These are phyloP conservation scores for Nasonia longicornis DNA, from an alignment of 1,140 invertebrate genomes.

Conservation along the genomic window DNA sequence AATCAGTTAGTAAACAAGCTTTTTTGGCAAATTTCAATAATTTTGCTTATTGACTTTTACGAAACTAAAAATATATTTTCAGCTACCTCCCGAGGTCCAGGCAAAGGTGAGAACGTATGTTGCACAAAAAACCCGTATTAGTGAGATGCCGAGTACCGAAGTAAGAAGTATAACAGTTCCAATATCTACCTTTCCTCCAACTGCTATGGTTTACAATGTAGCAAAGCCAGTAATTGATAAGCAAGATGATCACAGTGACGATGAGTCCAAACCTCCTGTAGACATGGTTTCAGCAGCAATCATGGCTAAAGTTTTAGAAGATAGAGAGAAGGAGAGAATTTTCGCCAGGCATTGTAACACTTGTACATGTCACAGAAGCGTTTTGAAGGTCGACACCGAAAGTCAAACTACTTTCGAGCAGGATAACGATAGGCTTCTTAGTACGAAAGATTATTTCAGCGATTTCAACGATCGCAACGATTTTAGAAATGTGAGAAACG, in stretches of 20 bases:
- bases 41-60: background rate
- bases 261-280: slow-evolving; percentile 70
- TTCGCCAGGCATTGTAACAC: slow-evolving; percentile 84
- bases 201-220: slow-evolving; percentile 89
- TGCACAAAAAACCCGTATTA: slow-evolving; percentile 73
- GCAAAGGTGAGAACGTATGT: slow-evolving; percentile 86
- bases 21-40: background rate
- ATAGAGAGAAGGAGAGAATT: slow-evolving; percentile 79
- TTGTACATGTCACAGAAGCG: slow-evolving; percentile 76
- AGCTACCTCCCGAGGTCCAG: slow-evolving; percentile 92
- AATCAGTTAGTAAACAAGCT: slow-evolving; percentile 79
- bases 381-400: slow-evolving; percentile 61
- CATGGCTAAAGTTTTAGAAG: slow-evolving; percentile 93
- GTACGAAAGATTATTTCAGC: slow-evolving; percentile 39
- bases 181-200: slow-evolving; percentile 87
- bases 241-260: slow-evolving; percentile 64
- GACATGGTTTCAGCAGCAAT: slow-evolving; percentile 92
- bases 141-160: slow-evolving; percentile 68
- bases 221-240: slow-evolving; percentile 60
- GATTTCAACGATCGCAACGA: background rate
- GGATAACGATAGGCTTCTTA: background rate
- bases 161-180: slow-evolving; percentile 82
- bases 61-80: slow-evolving; percentile 51
- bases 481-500: background rate
- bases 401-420: slow-evolving; percentile 55